phyloP scores from a whole-genome alignment of 2,797 vertebrate species.

The Triplophysa bombifrons region DNA sequence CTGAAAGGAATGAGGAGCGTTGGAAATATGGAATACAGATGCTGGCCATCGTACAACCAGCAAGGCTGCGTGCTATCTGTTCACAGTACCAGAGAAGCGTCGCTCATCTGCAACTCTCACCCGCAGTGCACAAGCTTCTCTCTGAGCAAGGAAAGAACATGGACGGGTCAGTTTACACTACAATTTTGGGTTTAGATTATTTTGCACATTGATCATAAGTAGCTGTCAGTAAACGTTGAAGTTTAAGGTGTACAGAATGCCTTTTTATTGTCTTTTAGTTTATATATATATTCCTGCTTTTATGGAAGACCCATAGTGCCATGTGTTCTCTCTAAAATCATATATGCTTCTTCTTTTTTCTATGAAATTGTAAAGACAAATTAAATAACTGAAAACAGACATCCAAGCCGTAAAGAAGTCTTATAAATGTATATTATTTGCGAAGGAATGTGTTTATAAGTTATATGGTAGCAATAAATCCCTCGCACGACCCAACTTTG shows the following conservation, averaged over 20 bases:
- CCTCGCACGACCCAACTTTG: neutral
- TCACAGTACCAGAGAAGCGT: conserved; percentile 79
- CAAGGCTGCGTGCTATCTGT: conserved; percentile 85
- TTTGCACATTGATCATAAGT: no score
- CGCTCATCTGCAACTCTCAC: conserved; percentile 81
- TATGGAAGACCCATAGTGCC: no score
- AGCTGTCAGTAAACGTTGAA: no score
- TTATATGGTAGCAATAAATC: conserved; percentile 24
- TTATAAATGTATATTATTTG: conserved; percentile 21
- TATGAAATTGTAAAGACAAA: neutral
- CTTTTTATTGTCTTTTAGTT: no score
- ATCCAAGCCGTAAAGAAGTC: neutral
- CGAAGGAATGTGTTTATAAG: conserved; percentile 33
- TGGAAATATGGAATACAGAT: conserved; percentile 80
- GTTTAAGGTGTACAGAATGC: no score
- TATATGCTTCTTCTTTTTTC: neutral
- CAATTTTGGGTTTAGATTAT: neutral
- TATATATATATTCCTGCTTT: no score
- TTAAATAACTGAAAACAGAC: neutral
- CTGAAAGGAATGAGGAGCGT: conserved; percentile 75
- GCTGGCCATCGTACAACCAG: conserved; percentile 89
- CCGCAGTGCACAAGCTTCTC: conserved; percentile 82
- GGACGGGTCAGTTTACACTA: conserved; percentile 80
- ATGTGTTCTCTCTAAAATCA: no score
- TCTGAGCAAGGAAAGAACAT: conserved; percentile 78